Base-by-base conservation (phyloP, 2,888 invertebrate species). In the Acleris sparsana region DNA sequence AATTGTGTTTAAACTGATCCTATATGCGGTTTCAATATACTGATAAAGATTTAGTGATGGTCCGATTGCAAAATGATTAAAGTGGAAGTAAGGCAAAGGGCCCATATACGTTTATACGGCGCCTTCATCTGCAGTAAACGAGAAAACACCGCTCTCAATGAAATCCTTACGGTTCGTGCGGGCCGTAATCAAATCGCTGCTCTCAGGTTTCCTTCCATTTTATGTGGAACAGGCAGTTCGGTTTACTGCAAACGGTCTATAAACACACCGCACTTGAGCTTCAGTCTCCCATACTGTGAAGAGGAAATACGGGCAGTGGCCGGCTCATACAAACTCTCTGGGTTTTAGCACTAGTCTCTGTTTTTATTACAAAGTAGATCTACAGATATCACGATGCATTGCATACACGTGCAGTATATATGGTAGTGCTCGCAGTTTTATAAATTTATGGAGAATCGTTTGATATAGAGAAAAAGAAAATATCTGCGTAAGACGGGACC, bases 141-240 rank as follows among this genome's bases (percentile, higher is more conserved):
- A 62, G 61, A 64, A 63, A 64, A 61, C 56, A 64, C 58, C 57
- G 43, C 61, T 20, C 53, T 58, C 43, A 58, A 51, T 61, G 58
- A 68, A 62, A 61, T 62, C 64, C 61, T 62, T 44, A 61, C 43
- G 29, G 57, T 51, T 53, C 55, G 58, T 58, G 25, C 57, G 56
- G 64, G 61, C 17, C 29, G 63, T 61, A 64, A 68, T 68, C 64
- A 61, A 60, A 68, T 64, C 33, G 61, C 48, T 56, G 53, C 51
- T 33, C 52, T 58, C 49, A 33, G 44, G 22, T n/a, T 33, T 43
- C 16, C 43, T 53, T 52, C 18, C 44, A 43, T 56, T 61, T 67
- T 55, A 61, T 53, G 48, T 57, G 56, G 29, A 60, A 48, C 22
- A 55, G 60, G 49, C 46, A 55, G 18, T 55, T 55, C 48, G 33